Percentiles rank a stretch among this genome's conserved stretches.
Conservation (phyloP, 2,797 vertebrate genomes). For the Anabas testudineus region DNA sequence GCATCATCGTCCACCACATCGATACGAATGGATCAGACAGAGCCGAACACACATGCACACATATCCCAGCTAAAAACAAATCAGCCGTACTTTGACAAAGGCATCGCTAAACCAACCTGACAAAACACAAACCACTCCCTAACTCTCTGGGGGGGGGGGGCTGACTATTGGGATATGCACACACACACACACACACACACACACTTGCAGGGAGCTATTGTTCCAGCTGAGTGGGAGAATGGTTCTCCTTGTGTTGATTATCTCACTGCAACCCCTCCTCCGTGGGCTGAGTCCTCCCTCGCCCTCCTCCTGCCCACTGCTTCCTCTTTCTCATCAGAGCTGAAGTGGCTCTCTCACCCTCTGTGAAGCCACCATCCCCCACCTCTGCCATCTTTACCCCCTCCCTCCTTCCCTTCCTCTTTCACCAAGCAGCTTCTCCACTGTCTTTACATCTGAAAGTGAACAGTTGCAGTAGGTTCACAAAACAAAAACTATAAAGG, state of each 20-base stretch:
- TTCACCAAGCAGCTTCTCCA: conserved; percentile 32
- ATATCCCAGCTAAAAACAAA: conserved; percentile 6
- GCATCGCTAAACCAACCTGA: conserved; percentile 28
- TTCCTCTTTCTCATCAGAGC: conserved; percentile 48
- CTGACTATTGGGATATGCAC: conserved; percentile 50
- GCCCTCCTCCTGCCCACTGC: conserved; percentile 28
- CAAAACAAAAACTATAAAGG: no score
- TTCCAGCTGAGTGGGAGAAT: conserved; percentile 76
- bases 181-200: conserved; percentile 53
- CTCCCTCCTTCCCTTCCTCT: conserved; percentile 14
- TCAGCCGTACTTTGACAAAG: conserved; percentile 39
- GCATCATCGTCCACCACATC: conserved; percentile 23
- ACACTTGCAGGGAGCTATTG: conserved; percentile 67
- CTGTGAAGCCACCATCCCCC: conserved; percentile 62
- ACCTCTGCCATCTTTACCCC: conserved; percentile 14
- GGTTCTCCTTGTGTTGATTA: conserved; percentile 78
- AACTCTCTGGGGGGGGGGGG: conserved; percentile 44
- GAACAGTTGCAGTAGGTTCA: conserved; percentile 41
- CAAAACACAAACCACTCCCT: conserved; percentile 39
- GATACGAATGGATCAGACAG: conserved; percentile 26
- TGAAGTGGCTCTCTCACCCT: conserved; percentile 64
- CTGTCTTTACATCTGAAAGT: conserved; percentile 48
- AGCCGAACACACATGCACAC: conserved; percentile 5
- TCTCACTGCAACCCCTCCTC: conserved; percentile 63
- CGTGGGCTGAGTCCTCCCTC: conserved; percentile 30